Evolutionary conservation across 2,797 vertebrate species (phyloP).

Genomic region (Enteromius anoplus): DNA sequence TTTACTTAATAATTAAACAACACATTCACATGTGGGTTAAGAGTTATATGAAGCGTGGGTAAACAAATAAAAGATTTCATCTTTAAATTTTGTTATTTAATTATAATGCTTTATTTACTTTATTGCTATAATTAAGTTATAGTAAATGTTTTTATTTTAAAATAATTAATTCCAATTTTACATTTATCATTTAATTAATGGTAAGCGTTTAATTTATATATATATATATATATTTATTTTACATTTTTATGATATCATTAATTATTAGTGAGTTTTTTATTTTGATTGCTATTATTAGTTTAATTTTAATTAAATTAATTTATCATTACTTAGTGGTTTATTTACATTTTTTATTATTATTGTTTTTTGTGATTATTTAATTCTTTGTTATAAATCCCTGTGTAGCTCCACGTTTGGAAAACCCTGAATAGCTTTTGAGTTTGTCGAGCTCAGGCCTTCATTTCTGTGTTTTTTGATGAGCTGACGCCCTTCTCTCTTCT

Average conservation of each 20-base stretch:
- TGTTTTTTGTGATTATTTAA: background rate
- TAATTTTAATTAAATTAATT: background rate
- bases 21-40: background rate
- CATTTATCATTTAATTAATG: background rate
- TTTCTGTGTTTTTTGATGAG: slow-evolving; percentile 6
- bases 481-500: slow-evolving; percentile 28
- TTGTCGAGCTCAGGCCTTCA: background rate
- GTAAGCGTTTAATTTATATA: background rate
- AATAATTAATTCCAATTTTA: background rate
- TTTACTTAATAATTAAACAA: background rate
- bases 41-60: too few species aligned
- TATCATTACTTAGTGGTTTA: background rate
- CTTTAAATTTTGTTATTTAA: background rate
- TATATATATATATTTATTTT: background rate
- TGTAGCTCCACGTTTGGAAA: background rate
- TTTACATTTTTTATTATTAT: background rate
- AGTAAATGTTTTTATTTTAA: too few species aligned
- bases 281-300: background rate
- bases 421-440: background rate
- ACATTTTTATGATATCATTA: background rate
- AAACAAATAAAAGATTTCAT: background rate
- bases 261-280: background rate
- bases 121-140: background rate
- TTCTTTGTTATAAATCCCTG: background rate
- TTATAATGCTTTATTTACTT: too few species aligned